phyloP scores from a whole-genome alignment of 1,140 invertebrate species.

The Calephelis virginiensis region DNA sequence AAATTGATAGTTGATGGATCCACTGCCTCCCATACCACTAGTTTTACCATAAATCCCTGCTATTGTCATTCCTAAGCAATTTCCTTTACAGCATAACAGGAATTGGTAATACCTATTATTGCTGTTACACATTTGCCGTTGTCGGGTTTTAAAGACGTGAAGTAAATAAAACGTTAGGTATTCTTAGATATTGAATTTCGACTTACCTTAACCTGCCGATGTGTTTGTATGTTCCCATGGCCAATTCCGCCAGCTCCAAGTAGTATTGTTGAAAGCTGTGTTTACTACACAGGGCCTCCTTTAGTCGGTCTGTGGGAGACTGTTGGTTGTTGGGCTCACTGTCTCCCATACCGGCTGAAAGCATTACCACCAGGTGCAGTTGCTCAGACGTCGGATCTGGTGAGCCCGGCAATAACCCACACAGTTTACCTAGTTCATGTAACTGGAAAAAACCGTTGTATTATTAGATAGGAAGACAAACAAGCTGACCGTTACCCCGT shows the following conservation, averaged over 20 bases:
- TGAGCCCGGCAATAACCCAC: slow-evolving; percentile 92
- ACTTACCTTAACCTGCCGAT: slow-evolving; percentile 84
- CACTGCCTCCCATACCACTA: too few relatives aligned
- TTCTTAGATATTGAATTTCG: neutral
- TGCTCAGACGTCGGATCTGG: slow-evolving; percentile 91
- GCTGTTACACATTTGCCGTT: too few relatives aligned
- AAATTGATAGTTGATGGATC: too few relatives aligned
- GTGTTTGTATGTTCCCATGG: slow-evolving; percentile 98
- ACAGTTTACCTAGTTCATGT: slow-evolving; percentile 91
- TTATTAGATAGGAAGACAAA: too few relatives aligned
- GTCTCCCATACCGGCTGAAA: slow-evolving; percentile 94
- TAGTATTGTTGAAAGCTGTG: slow-evolving; percentile 94
- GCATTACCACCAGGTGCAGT: slow-evolving; percentile 91
- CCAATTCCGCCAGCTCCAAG: slow-evolving; percentile 94
- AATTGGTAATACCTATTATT: too few relatives aligned
- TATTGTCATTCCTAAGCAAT: too few relatives aligned
- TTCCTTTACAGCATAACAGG: too few relatives aligned
- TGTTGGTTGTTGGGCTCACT: slow-evolving; percentile 74
- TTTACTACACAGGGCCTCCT: slow-evolving; percentile 94
- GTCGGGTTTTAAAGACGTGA: neutral
- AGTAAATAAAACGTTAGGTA: too few relatives aligned
- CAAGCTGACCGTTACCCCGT: too few relatives aligned
- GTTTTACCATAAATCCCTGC: too few relatives aligned
- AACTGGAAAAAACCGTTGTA: slow-evolving; percentile 78
- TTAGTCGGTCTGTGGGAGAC: slow-evolving; percentile 91